A percentile compares a stretch with the other conserved stretches of the same genome.
These are phyloP conservation scores for Chloroceryle inda DNA, from an alignment of 2,797 vertebrate genomes.

Conservation along the genomic window DNA sequence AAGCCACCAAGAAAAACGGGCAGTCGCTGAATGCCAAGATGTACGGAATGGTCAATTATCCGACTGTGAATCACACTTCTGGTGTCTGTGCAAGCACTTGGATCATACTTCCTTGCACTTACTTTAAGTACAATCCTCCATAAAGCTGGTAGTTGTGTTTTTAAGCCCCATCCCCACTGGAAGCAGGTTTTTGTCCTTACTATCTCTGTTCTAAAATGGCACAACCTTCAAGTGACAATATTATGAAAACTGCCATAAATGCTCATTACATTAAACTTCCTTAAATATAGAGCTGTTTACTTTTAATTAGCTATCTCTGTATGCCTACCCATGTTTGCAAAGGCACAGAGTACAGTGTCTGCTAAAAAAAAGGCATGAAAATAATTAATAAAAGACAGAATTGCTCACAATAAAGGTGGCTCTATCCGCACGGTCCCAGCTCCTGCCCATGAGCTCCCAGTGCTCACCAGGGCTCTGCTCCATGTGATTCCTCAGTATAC, in stretches of 20 bases:
- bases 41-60: not conserved
- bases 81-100: not conserved
- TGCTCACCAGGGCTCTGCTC: not conserved
- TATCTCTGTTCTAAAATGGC: not conserved
- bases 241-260: not conserved
- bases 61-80: not conserved
- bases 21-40: not conserved
- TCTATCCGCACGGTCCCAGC: not conserved
- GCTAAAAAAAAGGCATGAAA: not conserved
- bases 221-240: not conserved
- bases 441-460: rapidly evolving
- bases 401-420: not conserved
- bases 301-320: conserved; percentile 45
- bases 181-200: not conserved
- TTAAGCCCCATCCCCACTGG: not conserved
- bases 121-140: not conserved
- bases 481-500: rapidly evolving
- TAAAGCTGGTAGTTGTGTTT: not conserved
- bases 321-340: not conserved
- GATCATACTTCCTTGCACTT: not conserved
- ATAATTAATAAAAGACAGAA: not conserved
- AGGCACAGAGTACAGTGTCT: not conserved
- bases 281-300: conserved; percentile 35
- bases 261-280: not conserved
- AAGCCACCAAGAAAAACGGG: not conserved